Percentiles rank a stretch among this genome's conserved stretches.
Conservation (phyloP, 1,140 invertebrate species). For the Trypoxylus dichotomus region DNA sequence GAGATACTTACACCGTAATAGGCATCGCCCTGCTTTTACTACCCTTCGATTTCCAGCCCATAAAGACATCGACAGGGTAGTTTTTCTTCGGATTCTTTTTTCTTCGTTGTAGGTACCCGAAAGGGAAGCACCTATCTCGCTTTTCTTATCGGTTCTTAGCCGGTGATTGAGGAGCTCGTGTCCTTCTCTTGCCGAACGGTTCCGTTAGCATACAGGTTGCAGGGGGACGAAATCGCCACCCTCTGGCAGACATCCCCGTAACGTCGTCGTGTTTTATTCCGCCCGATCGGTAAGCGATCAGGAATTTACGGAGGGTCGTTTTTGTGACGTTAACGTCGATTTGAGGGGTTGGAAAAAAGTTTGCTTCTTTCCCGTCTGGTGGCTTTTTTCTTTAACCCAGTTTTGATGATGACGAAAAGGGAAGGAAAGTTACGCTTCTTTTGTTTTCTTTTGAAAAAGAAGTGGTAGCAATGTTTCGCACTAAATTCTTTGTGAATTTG, state of each 20-base stretch:
- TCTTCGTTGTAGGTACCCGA: neutral
- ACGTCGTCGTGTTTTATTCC: neutral
- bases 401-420: neutral
- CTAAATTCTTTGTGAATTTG: too few species aligned
- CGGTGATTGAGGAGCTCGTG: neutral
- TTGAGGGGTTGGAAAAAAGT: slow-evolving; percentile 13
- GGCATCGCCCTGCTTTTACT: neutral
- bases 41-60: slow-evolving; percentile 20
- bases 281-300: slow-evolving; percentile 33
- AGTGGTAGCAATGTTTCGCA: too few species aligned
- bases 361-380: neutral
- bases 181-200: neutral
- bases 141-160: neutral
- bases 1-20: neutral
- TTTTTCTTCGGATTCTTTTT: neutral
- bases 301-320: slow-evolving; percentile 27
- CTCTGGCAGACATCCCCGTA: neutral
- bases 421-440: neutral
- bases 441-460: neutral
- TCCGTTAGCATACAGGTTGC: slow-evolving; percentile 4
- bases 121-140: neutral
- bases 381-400: neutral
- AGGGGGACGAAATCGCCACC: neutral
- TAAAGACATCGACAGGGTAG: slow-evolving; percentile 18
- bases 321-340: slow-evolving; percentile 1